Percentiles rank a stretch among this genome's conserved stretches.
phyloP scores from a whole-genome alignment of 2,797 vertebrate genomes.

The Otolemur crassicaudatus region DNA sequence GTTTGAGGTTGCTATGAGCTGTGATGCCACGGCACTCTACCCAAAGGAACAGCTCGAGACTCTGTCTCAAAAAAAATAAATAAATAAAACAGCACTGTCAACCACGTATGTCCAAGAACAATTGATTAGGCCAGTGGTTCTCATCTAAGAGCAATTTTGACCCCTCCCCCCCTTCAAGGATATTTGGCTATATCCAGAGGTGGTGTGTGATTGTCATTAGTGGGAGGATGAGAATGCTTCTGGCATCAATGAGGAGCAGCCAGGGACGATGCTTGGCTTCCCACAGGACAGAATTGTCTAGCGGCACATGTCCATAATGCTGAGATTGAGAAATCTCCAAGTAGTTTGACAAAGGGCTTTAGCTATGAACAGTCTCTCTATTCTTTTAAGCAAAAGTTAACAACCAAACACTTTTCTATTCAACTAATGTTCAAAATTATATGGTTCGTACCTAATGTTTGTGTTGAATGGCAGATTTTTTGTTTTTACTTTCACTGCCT shows the following conservation, averaged over 20 bases:
- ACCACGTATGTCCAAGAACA: neutral
- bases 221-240: neutral
- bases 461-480: conserved; percentile 69
- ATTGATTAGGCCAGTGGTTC: neutral
- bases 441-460: neutral
- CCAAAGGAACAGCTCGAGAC: no score
- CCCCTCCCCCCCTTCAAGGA: rapidly evolving
- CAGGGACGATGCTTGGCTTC: neutral
- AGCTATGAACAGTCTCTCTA: neutral
- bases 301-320: rapidly evolving
- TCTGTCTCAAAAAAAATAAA: no score
- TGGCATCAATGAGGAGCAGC: neutral
- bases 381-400: neutral
- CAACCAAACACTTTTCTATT: neutral
- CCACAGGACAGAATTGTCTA: no score
- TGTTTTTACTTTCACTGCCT: conserved; percentile 17
- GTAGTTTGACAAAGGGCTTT: neutral
- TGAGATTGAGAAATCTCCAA: neutral
- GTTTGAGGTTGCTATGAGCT: no score
- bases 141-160: neutral
- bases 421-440: conserved; percentile 13
- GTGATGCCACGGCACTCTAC: no score
- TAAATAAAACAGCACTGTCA: neutral
- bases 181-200: neutral
- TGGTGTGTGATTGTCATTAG: neutral